Evolutionary conservation across 1,140 invertebrate genomes (phyloP).

Genomic region (Rhopalosiphum maidis): DNA sequence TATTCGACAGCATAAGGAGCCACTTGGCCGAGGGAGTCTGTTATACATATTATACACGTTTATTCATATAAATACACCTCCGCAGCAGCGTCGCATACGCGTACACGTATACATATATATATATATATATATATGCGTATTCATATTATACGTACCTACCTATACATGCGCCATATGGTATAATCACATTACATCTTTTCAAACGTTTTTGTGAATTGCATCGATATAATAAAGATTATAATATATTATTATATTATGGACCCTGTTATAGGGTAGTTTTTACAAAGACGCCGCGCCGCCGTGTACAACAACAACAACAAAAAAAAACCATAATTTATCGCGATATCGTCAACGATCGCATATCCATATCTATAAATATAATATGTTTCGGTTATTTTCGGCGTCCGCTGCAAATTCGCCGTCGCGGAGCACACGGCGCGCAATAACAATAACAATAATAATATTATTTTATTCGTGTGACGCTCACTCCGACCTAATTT

Average conservation of each 20-base stretch:
- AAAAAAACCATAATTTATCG: background rate
- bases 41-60: background rate
- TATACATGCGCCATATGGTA: background rate
- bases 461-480: background rate
- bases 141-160: background rate
- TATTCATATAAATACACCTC: background rate
- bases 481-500: background rate
- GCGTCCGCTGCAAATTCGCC: background rate
- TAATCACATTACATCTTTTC: constrained; percentile 4
- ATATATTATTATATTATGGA: constrained; percentile 7
- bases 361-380: background rate
- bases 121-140: background rate
- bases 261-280: background rate
- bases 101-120: background rate
- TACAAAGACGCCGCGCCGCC: background rate
- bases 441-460: background rate
- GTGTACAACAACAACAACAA: background rate
- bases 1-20: background rate
- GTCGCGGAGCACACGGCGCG: background rate
- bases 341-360: background rate
- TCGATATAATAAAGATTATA: background rate
- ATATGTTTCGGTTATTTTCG: background rate
- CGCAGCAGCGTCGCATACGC: background rate
- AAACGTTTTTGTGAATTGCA: constrained; percentile 13
- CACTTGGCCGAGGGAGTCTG: background rate